Conservation (phyloP, 2,113 vertebrate genomes). For the Apteryx mantelli region DNA sequence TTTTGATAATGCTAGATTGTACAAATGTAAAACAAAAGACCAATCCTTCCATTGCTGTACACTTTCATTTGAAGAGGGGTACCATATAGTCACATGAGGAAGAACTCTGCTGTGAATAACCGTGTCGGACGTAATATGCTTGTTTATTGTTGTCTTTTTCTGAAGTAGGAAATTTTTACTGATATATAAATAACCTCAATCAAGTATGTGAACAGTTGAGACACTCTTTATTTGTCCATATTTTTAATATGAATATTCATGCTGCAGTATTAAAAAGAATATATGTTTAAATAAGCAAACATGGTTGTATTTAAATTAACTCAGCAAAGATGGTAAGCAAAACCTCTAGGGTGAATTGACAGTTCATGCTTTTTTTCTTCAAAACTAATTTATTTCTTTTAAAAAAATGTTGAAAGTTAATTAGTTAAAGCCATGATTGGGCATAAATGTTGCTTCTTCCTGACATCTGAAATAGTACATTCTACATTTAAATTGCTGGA, state of each 20-base stretch:
- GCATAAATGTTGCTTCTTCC: neutral
- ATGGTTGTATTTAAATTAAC: conserved; percentile 9
- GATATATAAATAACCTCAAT: neutral
- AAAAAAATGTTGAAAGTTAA: neutral
- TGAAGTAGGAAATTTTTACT: neutral
- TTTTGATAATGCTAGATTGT: neutral
- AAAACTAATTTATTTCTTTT: conserved; percentile 10
- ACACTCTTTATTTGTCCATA: neutral
- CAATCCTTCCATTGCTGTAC: neutral
- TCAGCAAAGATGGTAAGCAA: conserved; percentile 34
- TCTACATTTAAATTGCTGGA: conserved; percentile 43
- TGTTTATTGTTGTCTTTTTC: neutral
- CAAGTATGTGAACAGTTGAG: neutral
- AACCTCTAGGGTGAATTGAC: neutral
- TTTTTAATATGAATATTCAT: neutral
- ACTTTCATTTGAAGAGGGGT: neutral
- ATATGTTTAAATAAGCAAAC: conserved; percentile 26
- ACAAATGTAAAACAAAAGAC: neutral
- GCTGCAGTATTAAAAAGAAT: neutral
- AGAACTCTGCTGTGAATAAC: neutral
- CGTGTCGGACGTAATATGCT: neutral
- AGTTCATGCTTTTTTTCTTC: conserved; percentile 27
- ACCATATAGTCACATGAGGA: neutral
- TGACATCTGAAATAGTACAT: neutral
- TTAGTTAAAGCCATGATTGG: conserved; percentile 30